phyloP scores from a whole-genome alignment of 2,888 invertebrate species.

The Drosophila phalerata region DNA sequence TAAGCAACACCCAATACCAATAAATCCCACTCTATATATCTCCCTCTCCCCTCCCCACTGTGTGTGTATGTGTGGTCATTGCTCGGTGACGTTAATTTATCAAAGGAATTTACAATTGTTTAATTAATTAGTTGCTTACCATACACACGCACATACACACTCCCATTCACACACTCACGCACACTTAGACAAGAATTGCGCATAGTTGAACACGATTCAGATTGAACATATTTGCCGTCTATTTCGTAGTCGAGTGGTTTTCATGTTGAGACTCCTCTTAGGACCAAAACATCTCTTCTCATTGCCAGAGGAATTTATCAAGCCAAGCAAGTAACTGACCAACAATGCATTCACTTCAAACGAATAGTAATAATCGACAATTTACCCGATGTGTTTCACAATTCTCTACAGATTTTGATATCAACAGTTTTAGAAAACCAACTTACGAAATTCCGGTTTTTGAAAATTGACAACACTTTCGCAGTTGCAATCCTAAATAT shows the following conservation, averaged over 20 bases:
- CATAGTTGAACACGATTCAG: conserved; percentile 6
- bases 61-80: conserved; percentile 49
- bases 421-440: not conserved
- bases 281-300: not conserved
- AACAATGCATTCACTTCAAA: not conserved
- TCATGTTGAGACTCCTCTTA: not conserved
- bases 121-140: conserved; percentile 71
- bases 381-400: not conserved
- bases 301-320: conserved; percentile 1
- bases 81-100: conserved; percentile 75
- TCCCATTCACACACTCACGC: conserved; percentile 4
- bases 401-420: not conserved
- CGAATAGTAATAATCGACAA: not conserved
- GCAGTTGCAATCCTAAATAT: no score
- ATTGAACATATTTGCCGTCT: conserved; percentile 42
- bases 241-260: conserved; percentile 4
- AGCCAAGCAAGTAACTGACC: not conserved
- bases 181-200: not conserved
- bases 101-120: conserved; percentile 77
- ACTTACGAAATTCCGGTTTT: no score
- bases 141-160: conserved; percentile 10
- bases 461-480: no score
- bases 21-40: not conserved
- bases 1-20: not conserved
- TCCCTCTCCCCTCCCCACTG: not conserved